phyloP scores from a whole-genome alignment of 2,888 invertebrate genomes.

The Hydrotaea diabolus region DNA sequence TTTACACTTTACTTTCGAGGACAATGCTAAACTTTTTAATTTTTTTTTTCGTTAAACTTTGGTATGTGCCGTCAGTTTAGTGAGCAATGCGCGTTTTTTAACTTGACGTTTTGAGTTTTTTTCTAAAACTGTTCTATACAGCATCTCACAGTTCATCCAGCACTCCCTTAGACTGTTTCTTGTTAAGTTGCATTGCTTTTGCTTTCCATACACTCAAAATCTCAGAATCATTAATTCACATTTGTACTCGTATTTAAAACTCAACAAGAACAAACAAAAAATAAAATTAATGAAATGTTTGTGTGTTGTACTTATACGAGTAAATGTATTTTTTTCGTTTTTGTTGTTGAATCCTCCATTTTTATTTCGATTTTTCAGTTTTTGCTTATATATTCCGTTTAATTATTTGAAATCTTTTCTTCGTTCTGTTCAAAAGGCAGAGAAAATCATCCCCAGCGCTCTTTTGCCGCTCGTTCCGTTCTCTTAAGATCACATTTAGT shows the following conservation, averaged over 20 bases:
- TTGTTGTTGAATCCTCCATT: conserved; percentile 47
- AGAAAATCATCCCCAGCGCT: background rate
- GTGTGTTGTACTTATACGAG: background rate
- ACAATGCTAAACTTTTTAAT: conserved; percentile 18
- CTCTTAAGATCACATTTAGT: background rate
- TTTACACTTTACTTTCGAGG: background rate
- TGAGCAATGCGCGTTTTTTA: conserved; percentile 37
- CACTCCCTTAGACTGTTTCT: conserved; percentile 55
- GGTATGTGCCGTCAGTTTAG: no score
- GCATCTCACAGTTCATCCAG: conserved; percentile 50
- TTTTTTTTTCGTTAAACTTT: conserved; percentile 1
- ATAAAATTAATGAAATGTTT: no score
- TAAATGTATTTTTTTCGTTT: background rate
- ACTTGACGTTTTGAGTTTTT: conserved; percentile 66
- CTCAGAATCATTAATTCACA: no score
- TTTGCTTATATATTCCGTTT: conserved; percentile 17
- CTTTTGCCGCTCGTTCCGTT: background rate
- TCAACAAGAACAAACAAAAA: background rate
- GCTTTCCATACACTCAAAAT: no score
- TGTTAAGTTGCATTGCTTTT: background rate
- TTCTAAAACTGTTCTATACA: conserved; percentile 58
- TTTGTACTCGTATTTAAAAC: no score
- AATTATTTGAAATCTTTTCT: background rate
- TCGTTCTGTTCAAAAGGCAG: background rate
- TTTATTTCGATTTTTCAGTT: conserved; percentile 39